Base-by-base conservation (phyloP, 1,140 invertebrate genomes). In the Anastrepha obliqua region DNA sequence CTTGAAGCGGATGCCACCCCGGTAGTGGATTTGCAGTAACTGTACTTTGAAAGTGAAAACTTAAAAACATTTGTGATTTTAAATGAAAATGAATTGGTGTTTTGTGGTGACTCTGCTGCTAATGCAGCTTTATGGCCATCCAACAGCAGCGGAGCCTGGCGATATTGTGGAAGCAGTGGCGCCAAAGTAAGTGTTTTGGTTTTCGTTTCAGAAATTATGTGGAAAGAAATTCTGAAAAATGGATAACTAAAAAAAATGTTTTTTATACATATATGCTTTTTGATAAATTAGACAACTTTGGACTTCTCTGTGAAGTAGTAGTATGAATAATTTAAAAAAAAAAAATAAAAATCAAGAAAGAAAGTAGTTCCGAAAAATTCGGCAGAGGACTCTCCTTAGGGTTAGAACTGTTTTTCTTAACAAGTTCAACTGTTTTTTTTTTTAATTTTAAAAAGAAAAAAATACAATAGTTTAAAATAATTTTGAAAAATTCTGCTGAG, bases 161-260 rank as follows among this genome's bases (percentile, higher is more conserved):
- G 65, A 87, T 60, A 60, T 87, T 60, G 86, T 74, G 29, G 67
- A 87, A 1, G 51, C 62, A 5, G 87, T 65, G 29, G 87, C 51
- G 9, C 78, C 64, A 29, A 62, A 85, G 87, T 87, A 44, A 87
- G 87, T 85, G 47, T 65, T 20, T 65, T 29, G 29, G 29, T 29
- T 29, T 29, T 29, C 29, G 29, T 29, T 65, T 65, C 29, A 65
- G n/a, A 65, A 20, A 65, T 6, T 65, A 20, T 20, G 17, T 65
- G 7, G 17, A 65, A 65, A n/a, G 15, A 65, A 17, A 65, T 17
- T 65, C 6, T 11, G 15, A 65, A 4, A 20, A 65, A 65, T 29
- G 29, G 17, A 62, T 62, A 42, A 74, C 9, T 4, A 74, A 74
- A 74, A 74, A 74, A 51, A 74, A 74, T 17, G 11, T 70, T 20